phyloP scores from a whole-genome alignment of 2,113 vertebrate species.

The Gymnorhina tibicen region DNA sequence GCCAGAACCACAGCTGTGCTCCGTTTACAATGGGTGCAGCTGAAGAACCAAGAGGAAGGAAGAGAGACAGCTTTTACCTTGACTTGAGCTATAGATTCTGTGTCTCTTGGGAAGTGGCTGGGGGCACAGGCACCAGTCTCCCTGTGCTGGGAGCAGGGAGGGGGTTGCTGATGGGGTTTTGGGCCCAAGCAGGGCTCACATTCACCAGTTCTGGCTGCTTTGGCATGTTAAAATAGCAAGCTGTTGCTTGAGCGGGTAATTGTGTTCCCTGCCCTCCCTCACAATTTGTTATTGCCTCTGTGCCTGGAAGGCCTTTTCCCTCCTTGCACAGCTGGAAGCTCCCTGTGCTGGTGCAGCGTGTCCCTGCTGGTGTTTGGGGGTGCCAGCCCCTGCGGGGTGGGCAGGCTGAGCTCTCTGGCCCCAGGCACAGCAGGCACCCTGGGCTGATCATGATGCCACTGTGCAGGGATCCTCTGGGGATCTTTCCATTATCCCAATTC shows the following conservation, averaged over 20 bases:
- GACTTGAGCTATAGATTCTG: background rate
- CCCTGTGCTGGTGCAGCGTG: fast-evolving
- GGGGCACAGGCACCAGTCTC: background rate
- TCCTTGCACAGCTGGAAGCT: background rate
- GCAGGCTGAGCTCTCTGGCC: background rate
- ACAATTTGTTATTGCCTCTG: background rate
- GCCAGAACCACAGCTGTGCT: constrained; percentile 31
- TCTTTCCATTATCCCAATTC: background rate
- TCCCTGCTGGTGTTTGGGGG: background rate
- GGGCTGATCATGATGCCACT: fast-evolving
- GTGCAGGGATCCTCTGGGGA: background rate
- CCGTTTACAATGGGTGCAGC: background rate
- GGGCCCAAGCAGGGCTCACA: background rate
- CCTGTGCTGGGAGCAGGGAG: background rate
- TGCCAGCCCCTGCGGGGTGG: background rate
- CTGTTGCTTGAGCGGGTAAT: background rate
- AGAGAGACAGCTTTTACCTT: background rate
- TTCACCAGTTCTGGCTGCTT: background rate
- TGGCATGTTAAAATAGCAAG: background rate
- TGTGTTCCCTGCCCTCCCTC: background rate
- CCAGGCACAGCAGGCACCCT: background rate
- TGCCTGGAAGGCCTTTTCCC: background rate
- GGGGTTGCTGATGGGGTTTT: background rate
- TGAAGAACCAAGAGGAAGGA: constrained; percentile 9
- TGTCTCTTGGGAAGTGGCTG: background rate